phyloP scores from a whole-genome alignment of 1,140 invertebrate species.

The Drosophila simulans region DNA sequence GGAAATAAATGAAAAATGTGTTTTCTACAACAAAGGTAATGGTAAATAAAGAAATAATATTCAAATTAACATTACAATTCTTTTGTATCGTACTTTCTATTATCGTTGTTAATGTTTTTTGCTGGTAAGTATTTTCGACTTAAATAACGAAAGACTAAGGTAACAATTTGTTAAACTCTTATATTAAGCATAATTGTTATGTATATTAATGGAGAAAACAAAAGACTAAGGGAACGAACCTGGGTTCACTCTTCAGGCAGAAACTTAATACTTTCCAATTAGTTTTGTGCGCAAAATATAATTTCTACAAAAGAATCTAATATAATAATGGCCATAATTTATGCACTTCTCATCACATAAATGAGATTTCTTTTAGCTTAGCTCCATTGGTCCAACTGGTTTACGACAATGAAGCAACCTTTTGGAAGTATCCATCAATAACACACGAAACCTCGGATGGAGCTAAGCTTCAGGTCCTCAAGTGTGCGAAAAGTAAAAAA shows the following conservation, averaged over 20 bases:
- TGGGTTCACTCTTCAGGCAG: neutral
- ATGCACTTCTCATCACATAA: conserved; percentile 31
- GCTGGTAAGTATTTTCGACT: no score
- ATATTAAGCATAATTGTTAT: no score
- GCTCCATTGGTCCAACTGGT: conserved; percentile 39
- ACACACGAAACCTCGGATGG: conserved; percentile 26
- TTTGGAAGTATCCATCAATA: conserved; percentile 54
- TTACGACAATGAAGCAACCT: conserved; percentile 55
- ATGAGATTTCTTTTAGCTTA: conserved; percentile 35
- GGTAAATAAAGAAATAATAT: no score
- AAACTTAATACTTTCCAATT: conserved; percentile 33
- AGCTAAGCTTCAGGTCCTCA: conserved; percentile 36
- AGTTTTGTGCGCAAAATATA: conserved; percentile 14
- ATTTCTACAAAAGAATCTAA: conserved; percentile 7
- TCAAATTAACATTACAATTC: no score
- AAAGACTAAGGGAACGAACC: conserved; percentile 33
- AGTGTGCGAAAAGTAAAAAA: conserved; percentile 38
- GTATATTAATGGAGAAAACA: neutral
- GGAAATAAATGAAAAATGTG: neutral
- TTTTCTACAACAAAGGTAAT: no score
- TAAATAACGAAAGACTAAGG: neutral
- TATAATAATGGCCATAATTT: conserved; percentile 14
- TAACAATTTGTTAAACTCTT: neutral
- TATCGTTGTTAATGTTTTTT: no score
- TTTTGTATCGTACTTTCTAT: no score